Evolutionary conservation across 2,113 vertebrate species (phyloP), one percentile per base, ranked within the genome.

Genomic region (Pollachius pollachius): DNA sequence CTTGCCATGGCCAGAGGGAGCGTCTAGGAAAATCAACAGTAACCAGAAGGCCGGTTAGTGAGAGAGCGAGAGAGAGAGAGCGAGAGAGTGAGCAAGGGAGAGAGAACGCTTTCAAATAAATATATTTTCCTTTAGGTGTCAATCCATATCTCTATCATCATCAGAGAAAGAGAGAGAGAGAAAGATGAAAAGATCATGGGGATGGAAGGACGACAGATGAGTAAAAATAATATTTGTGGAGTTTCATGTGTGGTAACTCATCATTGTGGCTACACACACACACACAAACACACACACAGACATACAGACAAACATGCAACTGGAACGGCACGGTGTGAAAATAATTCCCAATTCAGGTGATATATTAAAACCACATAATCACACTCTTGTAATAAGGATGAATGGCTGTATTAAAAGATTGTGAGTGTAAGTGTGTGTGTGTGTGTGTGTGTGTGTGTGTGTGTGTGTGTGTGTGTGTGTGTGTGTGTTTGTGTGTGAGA

Each of bases 1-100:
- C 72, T 70, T 64, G 81, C 81, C 68, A 34, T 74, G 80, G 68
- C 72, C 64, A 59, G 52, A 65, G 84, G 83, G 80, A 82, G 56
- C 19, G 70, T 61, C 69, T 65, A 30, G 72, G 70, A 75, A 74
- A 71, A 62, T 71, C 56, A 73, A 75, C n/a, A 21, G 48, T 48
- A 74, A 56, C 21, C 56, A 62, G 60, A 9, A 11, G 18, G 37
- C 37, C 3, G 37, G 56, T 17, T 9, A 58, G 56, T 6, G n/a
- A 6, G 56, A 8, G 56, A 58, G 56, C 3, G 56, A n/a, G 56
- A 25, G 60, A 25, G 61, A 7, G 61, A 62, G 61, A 27, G 21
- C 6, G 23, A 16, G 61, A 81, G 81, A 48, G 41, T 1, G 41
- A 48, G 41, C 5, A 62, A 80, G 71, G 21, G 75, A 68, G 52